Evolutionary conservation across 92 coral and sea anemone species (phyloP), one percentile per base, ranked within the genome.

Genomic region (Epizoanthus rinbou): DNA sequence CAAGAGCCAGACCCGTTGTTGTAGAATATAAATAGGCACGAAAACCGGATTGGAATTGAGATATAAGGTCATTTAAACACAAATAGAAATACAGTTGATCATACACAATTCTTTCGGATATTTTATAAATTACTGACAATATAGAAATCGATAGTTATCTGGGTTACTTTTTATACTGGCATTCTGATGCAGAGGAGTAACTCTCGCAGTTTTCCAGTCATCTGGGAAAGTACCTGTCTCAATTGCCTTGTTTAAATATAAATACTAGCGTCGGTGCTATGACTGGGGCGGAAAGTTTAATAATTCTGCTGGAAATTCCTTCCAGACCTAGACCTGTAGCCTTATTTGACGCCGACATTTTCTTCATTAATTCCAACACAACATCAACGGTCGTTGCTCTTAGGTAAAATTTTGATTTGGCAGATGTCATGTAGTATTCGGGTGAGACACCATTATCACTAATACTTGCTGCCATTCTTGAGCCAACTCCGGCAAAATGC

Each of bases 331-430:
- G 58, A 13, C 83, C 83, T 14, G 69, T 60, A 31, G 83, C 69
- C 33, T 79, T 79, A 54, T 63, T 62, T 64, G n/a, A n/a, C n/a
- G 73, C 14, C 18, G 73, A 80, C 73, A 80, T 31, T 80, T 80
- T 65, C 33, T 80, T 80, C 23, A 64, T 64, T 63, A 80, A 8
- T 19, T 80, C 73, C 73, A 21, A 22, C 33, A 80, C 84, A 80
- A 24, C 25, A 35, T 41, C 31, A 63, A 23, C 19, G n/a, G 57
- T 54, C 15, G 84, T 80, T 24, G 84, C 74, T n/a, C 11, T 80
- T 25, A 80, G 56, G 50, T 14, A 35, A 28, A 80, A 80, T 18
- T 2, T 79, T 41, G 71, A 57, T 2, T 78, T 78, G 1, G 82
- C 53, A 78, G 68, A 47, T 78, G 82, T 78, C 59, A 79, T 64